These are phyloP conservation scores for Drosophila bunnanda DNA, from an alignment of 2,888 invertebrate genomes.

Conservation along the genomic window DNA sequence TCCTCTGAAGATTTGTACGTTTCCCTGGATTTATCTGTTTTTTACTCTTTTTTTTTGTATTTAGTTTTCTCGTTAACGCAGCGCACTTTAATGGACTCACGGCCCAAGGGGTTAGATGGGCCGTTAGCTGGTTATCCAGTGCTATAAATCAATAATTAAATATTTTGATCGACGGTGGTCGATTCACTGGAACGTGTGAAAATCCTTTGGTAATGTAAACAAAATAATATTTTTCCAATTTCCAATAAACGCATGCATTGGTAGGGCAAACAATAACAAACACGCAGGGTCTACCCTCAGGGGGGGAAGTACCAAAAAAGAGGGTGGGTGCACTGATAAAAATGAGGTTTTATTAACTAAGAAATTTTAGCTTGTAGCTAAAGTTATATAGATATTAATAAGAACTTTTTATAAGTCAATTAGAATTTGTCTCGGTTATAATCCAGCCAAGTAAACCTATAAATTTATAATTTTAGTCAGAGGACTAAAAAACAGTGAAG, in stretches of 20 bases:
- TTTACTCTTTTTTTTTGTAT: constrained; percentile 45
- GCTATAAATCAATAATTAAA: constrained; percentile 73
- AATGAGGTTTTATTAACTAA: background rate
- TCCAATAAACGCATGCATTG: constrained; percentile 53
- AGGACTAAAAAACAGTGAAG: too few relatives aligned
- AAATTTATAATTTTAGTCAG: background rate
- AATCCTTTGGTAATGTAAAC: constrained; percentile 71
- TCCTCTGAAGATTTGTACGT: constrained; percentile 39
- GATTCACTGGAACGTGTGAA: constrained; percentile 67
- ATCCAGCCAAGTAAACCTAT: background rate
- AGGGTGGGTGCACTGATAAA: constrained; percentile 12
- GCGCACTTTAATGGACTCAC: constrained; percentile 61
- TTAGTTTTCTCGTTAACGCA: constrained; percentile 70
- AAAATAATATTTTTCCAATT: constrained; percentile 68
- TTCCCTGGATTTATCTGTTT: constrained; percentile 21
- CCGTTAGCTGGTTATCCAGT: constrained; percentile 29
- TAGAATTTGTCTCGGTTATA: background rate
- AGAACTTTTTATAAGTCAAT: too few relatives aligned
- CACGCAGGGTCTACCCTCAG: constrained; percentile 26
- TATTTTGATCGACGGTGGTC: constrained; percentile 44
- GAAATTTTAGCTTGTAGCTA: background rate
- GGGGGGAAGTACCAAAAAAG: constrained; percentile 1
- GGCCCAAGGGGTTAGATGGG: constrained; percentile 22
- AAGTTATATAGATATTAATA: background rate
- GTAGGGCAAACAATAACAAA: constrained; percentile 52